phyloP scores from a whole-genome alignment of 2,888 invertebrate genomes.

The Cecidostiba fungosa region DNA sequence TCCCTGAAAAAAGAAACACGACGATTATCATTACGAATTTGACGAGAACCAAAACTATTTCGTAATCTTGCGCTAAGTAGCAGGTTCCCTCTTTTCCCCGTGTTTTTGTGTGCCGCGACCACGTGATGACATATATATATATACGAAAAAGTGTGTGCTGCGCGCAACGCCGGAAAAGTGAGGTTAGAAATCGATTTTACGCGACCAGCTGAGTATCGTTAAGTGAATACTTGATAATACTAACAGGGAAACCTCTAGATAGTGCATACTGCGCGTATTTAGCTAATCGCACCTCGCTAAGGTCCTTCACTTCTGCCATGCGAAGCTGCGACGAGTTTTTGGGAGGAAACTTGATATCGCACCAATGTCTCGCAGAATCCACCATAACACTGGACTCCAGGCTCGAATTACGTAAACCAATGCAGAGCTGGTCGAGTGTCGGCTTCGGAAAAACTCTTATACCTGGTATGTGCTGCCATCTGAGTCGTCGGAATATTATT shows the following conservation, averaged over 20 bases:
- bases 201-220: slow-evolving; percentile 33
- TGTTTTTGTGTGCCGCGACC: slow-evolving; percentile 26
- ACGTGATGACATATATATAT: slow-evolving; percentile 48
- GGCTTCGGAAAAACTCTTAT: too few species aligned
- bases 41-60: slow-evolving; percentile 23
- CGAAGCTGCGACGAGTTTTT: not conserved
- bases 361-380: not conserved
- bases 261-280: slow-evolving; percentile 74
- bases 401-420: slow-evolving; percentile 3
- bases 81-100: slow-evolving; percentile 41
- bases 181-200: slow-evolving; percentile 65
- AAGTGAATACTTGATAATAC: slow-evolving; percentile 70
- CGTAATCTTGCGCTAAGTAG: slow-evolving; percentile 41
- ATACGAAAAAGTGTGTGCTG: not conserved
- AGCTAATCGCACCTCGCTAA: slow-evolving; percentile 64
- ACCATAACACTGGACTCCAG: not conserved
- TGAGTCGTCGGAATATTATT: not conserved
- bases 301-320: slow-evolving; percentile 28
- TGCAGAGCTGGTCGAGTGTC: not conserved
- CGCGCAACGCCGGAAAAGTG: slow-evolving; percentile 41
- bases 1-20: slow-evolving; percentile 79
- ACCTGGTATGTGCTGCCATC: slow-evolving; percentile 34
- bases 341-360: not conserved
- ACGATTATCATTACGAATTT: slow-evolving; percentile 34
- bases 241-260: slow-evolving; percentile 78